Base-by-base conservation (phyloP, 2,113 vertebrate genomes). In the Cathartes aura region DNA sequence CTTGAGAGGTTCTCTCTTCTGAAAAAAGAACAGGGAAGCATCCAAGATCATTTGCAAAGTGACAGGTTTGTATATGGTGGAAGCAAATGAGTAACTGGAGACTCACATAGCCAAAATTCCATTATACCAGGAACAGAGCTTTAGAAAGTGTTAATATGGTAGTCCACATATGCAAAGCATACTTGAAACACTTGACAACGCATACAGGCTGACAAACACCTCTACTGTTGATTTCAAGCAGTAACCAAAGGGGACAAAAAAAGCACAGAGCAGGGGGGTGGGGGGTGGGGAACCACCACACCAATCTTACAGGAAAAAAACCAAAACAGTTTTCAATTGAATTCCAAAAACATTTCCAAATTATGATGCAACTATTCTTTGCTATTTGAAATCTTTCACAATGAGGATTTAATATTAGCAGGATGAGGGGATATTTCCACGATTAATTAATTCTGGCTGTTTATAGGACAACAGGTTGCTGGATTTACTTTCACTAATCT, bases 401-500 rank as follows among this genome's bases (percentile, higher is more conserved):
- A 81, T 8, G 23, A 90, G 20, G 47, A 42, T 43, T 94, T 96
- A 92, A 72, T 66, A 76, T 89, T 45, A 95, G 81, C 34, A 87
- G 76, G 56, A 91, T 53, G 22, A 89, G 58, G 19, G 42, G 72
- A n/a, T 83, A 80, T 63, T 95, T 93, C 73, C 86, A 87, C 0
- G 2, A 38, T 88, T 81, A 86, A 90, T 90, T 91, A 91, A 80
- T 93, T 92, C 70, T 90, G 47, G n/a, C 70, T 90, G 66, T 81
- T 89, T 88, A 94, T 2, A 89, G 47, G 36, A 89, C 43, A 75
- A 76, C 53, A 47, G 63, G 93, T 36, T 91, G 79, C 62, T 62
- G 45, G 78, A 89, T 73, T 95, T 83, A 84, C 67, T 95, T 85
- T 90, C 87, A 63, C 82, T 62, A 75, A 90, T 45, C 73, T 74